A percentile compares a stretch with the other conserved stretches of the same genome.
Conservation (phyloP, 1,140 invertebrate genomes). For the Drosophila yakuba region DNA sequence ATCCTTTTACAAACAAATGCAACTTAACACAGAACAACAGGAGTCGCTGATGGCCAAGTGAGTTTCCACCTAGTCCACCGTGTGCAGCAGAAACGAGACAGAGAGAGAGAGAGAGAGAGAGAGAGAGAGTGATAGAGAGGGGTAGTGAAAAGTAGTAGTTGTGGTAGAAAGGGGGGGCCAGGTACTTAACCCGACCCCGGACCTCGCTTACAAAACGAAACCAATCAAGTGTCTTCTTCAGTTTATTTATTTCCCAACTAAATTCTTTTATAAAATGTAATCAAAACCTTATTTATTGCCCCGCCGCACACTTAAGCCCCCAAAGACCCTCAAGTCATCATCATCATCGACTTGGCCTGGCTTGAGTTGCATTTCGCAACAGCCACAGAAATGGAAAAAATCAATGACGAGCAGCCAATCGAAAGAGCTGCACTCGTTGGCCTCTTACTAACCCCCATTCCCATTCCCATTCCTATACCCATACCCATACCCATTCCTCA, state of each 20-base stretch:
- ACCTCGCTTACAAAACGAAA: constrained; percentile 78
- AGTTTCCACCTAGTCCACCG: constrained; percentile 61
- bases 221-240: constrained; percentile 84
- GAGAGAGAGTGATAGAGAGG: neutral
- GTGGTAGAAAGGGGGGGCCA: constrained; percentile 2
- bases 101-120: neutral
- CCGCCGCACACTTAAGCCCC: constrained; percentile 6
- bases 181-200: constrained; percentile 51
- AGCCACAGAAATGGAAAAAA: constrained; percentile 63
- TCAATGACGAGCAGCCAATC: constrained; percentile 75
- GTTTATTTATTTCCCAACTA: constrained; percentile 80
- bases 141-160: neutral
- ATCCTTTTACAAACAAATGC: constrained; percentile 92
- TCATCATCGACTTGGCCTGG: constrained; percentile 61
- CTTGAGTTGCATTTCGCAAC: constrained; percentile 77
- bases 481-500: neutral
- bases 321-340: constrained; percentile 64
- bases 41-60: constrained; percentile 74
- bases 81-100: constrained; percentile 18
- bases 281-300: constrained; percentile 84
- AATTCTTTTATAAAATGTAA: constrained; percentile 84
- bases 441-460: constrained; percentile 17
- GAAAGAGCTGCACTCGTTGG: constrained; percentile 70
- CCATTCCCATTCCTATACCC: neutral
- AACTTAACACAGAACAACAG: constrained; percentile 58